These are phyloP conservation scores for Acanthopleura granulata DNA, from an alignment of 2,888 invertebrate genomes.

Conservation along the genomic window DNA sequence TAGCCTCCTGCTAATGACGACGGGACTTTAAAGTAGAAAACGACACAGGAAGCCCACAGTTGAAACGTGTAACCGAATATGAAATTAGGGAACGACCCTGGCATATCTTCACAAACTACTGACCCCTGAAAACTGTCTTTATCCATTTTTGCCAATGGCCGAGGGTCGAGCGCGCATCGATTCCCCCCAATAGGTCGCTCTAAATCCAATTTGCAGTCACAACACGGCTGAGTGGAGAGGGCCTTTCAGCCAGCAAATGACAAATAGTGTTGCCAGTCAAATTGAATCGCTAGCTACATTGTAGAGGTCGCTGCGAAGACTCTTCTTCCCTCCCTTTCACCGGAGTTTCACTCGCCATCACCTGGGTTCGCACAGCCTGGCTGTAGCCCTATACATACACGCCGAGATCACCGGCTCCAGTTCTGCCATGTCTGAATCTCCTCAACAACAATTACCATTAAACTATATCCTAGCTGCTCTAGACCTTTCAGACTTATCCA, in stretches of 20 bases:
- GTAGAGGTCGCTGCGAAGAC: no score
- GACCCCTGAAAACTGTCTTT: conserved; percentile 10
- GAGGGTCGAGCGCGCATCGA: conserved; percentile 5
- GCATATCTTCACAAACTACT: neutral
- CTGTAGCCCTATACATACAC: neutral
- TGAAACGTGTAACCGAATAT: no score
- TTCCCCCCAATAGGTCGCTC: conserved; percentile 1
- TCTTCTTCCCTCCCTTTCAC: no score
- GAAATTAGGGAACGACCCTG: neutral
- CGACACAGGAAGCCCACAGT: no score
- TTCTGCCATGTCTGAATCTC: neutral
- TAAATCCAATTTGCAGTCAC: neutral
- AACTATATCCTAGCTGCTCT: no score
- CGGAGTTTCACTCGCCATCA: no score
- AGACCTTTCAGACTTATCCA: no score
- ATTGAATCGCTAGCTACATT: neutral
- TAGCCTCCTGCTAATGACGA: no score
- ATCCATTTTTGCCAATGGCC: neutral
- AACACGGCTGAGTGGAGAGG: conserved; percentile 4
- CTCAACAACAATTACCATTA: no score
- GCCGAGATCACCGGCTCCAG: neutral
- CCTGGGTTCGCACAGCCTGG: no score
- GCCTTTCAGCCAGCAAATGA: conserved; percentile 7
- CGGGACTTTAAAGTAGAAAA: no score
- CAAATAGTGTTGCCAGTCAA: neutral